Evolutionary conservation across 1,140 invertebrate genomes (phyloP).

Genomic region (Drosophila trapezifrons): DNA sequence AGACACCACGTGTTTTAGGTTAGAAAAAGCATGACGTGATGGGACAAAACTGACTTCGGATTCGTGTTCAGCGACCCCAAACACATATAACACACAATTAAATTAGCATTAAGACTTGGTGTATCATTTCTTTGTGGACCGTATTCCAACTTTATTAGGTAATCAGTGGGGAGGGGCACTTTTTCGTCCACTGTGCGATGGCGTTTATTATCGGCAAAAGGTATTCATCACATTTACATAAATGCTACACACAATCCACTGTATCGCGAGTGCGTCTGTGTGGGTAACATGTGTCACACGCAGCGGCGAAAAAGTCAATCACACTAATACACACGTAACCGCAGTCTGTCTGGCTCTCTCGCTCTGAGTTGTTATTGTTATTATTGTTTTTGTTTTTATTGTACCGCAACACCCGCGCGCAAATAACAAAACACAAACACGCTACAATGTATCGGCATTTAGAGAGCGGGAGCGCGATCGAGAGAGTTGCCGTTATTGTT

Average conservation of each 20-base stretch:
- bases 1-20: too few relatives aligned
- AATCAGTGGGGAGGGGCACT: neutral
- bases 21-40: too few relatives aligned
- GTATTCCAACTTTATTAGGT: slow-evolving; percentile 10
- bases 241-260: slow-evolving; percentile 28
- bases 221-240: slow-evolving; percentile 44
- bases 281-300: slow-evolving; percentile 64
- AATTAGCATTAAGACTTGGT: too few relatives aligned
- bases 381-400: slow-evolving; percentile 26
- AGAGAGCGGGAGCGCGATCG: slow-evolving; percentile 2
- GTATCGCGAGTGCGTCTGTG: slow-evolving; percentile 9
- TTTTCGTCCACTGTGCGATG: slow-evolving; percentile 17
- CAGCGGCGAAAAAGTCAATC: slow-evolving; percentile 65
- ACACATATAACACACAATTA: too few relatives aligned
- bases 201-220: slow-evolving; percentile 38
- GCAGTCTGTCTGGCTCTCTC: slow-evolving; percentile 7
- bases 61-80: too few relatives aligned
- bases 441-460: slow-evolving; percentile 66
- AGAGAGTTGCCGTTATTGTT: slow-evolving; percentile 61
- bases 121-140: too few relatives aligned
- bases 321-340: slow-evolving; percentile 20
- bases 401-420: slow-evolving; percentile 62
- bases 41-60: too few relatives aligned
- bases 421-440: slow-evolving; percentile 69
- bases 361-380: slow-evolving; percentile 16